Evolutionary conservation across 2,888 invertebrate genomes (phyloP).

Genomic region (Listrodromus nycthemerus): DNA sequence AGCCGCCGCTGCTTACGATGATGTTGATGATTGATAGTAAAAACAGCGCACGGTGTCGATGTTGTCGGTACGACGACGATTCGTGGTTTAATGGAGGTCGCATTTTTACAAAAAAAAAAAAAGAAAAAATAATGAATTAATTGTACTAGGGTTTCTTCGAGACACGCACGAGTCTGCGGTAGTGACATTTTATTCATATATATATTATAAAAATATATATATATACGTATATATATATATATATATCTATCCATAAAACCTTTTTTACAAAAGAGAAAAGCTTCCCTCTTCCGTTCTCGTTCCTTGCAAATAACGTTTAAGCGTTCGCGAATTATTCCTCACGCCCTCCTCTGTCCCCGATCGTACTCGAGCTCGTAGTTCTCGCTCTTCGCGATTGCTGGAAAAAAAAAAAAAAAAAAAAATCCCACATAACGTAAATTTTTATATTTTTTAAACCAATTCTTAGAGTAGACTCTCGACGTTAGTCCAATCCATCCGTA

Average conservation of each 20-base stretch:
- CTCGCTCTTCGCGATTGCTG: background rate
- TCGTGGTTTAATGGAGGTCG: conserved; percentile 70
- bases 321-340: conserved; percentile 1
- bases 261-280: conserved; percentile 54
- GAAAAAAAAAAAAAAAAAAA: background rate
- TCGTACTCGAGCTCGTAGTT: conserved; percentile 13
- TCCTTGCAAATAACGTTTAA: conserved; percentile 20
- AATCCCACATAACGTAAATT: background rate
- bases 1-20: conserved; percentile 50
- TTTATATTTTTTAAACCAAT: background rate
- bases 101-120: conserved; percentile 77
- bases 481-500: background rate
- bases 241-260: conserved; percentile 40
- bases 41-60: conserved; percentile 55
- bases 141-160: conserved; percentile 71
- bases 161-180: conserved; percentile 67
- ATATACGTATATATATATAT: conserved; percentile 30
- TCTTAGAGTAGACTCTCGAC: background rate
- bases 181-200: conserved; percentile 59
- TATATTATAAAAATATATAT: conserved; percentile 29
- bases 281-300: conserved; percentile 47
- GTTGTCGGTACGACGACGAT: conserved; percentile 66
- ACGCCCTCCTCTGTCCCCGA: background rate
- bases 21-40: conserved; percentile 52
- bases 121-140: conserved; percentile 72